Conservation (phyloP, 2,888 invertebrate species). For the Axea sp. region DNA sequence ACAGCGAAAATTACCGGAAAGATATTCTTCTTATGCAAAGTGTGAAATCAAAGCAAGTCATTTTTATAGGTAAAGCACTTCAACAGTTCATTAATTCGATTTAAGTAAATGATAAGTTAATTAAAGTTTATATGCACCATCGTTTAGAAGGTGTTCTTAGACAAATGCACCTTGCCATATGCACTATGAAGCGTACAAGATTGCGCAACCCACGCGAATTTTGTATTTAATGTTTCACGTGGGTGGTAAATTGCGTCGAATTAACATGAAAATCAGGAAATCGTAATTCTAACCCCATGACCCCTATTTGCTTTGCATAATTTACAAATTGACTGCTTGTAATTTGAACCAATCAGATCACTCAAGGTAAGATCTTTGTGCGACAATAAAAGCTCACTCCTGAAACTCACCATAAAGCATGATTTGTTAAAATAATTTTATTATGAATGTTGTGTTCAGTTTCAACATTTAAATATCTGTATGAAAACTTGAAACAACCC, state of each 20-base stretch:
- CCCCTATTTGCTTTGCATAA: constrained; percentile 8
- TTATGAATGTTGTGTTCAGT: too few relatives aligned
- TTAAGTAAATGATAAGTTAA: constrained; percentile 37
- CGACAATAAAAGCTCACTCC: too few relatives aligned
- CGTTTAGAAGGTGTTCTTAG: constrained; percentile 49
- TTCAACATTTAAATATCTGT: too few relatives aligned
- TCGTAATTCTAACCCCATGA: constrained; percentile 60
- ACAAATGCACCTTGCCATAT: constrained; percentile 59
- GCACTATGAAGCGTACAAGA: constrained; percentile 50
- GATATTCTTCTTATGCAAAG: constrained; percentile 19
- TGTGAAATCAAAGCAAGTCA: constrained; percentile 23
- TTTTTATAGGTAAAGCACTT: constrained; percentile 19
- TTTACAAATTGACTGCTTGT: too few relatives aligned
- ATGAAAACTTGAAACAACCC: too few relatives aligned
- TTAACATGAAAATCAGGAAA: constrained; percentile 76
- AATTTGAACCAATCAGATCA: constrained; percentile 7
- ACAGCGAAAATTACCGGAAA: not conserved
- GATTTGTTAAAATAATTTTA: too few relatives aligned
- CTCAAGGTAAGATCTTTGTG: not conserved
- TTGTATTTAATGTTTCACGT: constrained; percentile 68
- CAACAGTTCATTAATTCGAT: constrained; percentile 38
- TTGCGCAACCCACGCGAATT: constrained; percentile 71
- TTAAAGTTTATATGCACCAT: constrained; percentile 45
- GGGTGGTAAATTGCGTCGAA: constrained; percentile 75
- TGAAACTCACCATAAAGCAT: too few relatives aligned